Percentiles rank a stretch among this genome's conserved stretches.
Conservation (phyloP, 2,797 vertebrate species). For the Hydrophis major region DNA sequence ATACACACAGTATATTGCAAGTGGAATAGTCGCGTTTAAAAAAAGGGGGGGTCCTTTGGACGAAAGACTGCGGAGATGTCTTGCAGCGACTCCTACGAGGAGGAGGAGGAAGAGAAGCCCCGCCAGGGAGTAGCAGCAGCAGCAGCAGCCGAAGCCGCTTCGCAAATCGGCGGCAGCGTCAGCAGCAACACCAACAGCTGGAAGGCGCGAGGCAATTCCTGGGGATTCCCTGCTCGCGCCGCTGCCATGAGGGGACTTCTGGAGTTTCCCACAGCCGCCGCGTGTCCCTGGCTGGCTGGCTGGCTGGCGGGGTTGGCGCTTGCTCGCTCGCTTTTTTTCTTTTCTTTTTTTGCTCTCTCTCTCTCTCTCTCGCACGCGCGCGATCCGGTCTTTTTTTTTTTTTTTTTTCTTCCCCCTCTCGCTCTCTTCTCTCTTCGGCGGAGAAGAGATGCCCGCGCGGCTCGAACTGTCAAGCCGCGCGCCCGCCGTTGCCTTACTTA, state of each 20-base stretch:
- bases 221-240: constrained; percentile 62
- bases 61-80: neutral
- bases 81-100: constrained; percentile 36
- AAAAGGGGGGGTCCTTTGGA: neutral
- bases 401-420: rapidly evolving
- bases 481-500: constrained; percentile 29
- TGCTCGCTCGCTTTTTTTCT: neutral
- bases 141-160: constrained; percentile 18
- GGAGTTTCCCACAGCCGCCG: constrained; percentile 2
- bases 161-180: neutral
- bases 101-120: constrained; percentile 25
- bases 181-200: constrained; percentile 11
- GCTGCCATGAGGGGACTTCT: constrained; percentile 41
- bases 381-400: too few relatives aligned
- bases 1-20: neutral
- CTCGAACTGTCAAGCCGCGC: constrained; percentile 55
- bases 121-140: constrained; percentile 44
- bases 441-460: neutral
- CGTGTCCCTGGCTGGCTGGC: neutral
- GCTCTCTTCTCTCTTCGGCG: neutral
- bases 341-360: neutral
- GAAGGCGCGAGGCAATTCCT: constrained; percentile 44
- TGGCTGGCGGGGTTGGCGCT: constrained; percentile 32
- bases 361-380: neutral
- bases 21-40: neutral